A percentile compares a stretch with the other conserved stretches of the same genome.
These are phyloP conservation scores for Tonatia bakeri DNA, from an alignment of 2,113 vertebrate genomes.

Conservation along the genomic window DNA sequence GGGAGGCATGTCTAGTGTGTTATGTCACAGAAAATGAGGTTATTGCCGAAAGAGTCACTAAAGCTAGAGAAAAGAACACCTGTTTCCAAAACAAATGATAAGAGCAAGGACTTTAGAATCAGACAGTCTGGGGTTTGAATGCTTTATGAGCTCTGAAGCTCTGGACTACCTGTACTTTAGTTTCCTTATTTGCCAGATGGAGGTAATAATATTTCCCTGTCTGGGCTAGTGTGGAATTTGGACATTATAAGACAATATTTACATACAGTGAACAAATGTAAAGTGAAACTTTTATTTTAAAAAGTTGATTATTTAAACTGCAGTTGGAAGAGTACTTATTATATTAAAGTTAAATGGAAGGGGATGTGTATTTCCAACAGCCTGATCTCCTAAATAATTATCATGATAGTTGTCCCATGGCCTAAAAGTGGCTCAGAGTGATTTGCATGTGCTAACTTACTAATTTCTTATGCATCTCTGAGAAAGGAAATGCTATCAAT, in stretches of 20 bases:
- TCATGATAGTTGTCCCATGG: neutral
- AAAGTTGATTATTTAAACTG: neutral
- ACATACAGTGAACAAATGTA: neutral
- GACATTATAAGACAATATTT: neutral
- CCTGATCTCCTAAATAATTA: neutral
- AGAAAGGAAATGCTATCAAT: neutral
- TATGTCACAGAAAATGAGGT: neutral
- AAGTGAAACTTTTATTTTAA: neutral
- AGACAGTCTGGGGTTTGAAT: no score
- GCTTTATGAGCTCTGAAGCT: accelerated
- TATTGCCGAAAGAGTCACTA: neutral
- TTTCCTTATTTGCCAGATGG: neutral
- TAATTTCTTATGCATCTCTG: neutral
- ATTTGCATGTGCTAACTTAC: neutral
- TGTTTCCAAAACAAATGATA: neutral
- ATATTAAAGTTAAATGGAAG: neutral
- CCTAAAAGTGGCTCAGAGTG: neutral
- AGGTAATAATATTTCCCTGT: neutral
- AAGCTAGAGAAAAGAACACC: neutral
- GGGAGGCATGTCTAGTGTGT: neutral
- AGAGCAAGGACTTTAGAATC: neutral
- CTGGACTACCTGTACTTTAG: neutral
- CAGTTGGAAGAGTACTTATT: neutral
- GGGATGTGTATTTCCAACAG: neutral
- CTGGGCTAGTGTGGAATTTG: neutral